Evolutionary conservation across 2,113 vertebrate species (phyloP).

Genomic region (Barnardius zonarius): DNA sequence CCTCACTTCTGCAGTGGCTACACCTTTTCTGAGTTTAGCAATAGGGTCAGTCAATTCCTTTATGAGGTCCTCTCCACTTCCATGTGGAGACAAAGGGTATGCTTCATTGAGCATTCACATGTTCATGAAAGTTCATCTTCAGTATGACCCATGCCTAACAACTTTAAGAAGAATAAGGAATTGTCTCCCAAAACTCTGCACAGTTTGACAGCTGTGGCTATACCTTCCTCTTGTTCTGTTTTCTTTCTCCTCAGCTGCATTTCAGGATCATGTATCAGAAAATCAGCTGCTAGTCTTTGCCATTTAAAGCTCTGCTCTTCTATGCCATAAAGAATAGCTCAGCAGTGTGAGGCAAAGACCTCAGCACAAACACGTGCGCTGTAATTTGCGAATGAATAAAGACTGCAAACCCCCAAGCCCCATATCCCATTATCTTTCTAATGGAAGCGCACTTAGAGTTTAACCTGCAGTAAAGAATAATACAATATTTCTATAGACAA

Average conservation of each 20-base stretch:
- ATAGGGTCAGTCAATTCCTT: background rate
- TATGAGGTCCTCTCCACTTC: background rate
- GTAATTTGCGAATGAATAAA: conserved; percentile 24
- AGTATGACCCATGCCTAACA: background rate
- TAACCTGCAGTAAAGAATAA: conserved; percentile 40
- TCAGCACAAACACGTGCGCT: background rate
- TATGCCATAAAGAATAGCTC: conserved; percentile 17
- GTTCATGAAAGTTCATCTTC: background rate
- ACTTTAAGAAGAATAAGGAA: background rate
- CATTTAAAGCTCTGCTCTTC: conserved; percentile 8
- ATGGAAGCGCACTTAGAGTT: background rate
- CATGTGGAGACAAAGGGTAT: background rate
- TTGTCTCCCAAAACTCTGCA: background rate
- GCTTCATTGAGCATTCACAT: background rate
- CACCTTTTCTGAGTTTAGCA: background rate
- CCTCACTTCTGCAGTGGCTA: background rate
- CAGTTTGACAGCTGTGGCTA: background rate
- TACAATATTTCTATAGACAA: conserved; percentile 35
- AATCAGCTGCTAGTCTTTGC: background rate
- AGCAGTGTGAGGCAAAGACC: background rate
- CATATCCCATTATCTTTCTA: background rate
- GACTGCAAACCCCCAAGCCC: conserved; percentile 1
- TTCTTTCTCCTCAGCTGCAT: background rate
- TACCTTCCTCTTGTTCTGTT: background rate
- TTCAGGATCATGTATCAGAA: background rate